These are phyloP conservation scores for Puma concolor DNA, from an alignment of 2,113 vertebrate species.

Conservation along the genomic window DNA sequence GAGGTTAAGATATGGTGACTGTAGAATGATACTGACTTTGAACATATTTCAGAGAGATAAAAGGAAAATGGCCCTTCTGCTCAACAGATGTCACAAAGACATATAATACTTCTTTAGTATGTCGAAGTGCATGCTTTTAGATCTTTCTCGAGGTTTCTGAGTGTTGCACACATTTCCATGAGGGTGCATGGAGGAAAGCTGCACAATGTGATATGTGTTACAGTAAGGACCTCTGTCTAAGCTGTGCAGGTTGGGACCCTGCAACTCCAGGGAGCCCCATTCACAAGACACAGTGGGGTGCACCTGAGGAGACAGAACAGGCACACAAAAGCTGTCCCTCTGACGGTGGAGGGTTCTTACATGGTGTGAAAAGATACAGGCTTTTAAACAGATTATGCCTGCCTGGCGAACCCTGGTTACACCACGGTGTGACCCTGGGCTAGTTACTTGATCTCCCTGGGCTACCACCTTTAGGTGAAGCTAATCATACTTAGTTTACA, in stretches of 20 bases:
- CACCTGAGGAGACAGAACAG: not conserved
- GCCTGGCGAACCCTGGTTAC: fast-evolving
- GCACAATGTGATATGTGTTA: not conserved
- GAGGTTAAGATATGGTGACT: not conserved
- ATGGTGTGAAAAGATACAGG: not conserved
- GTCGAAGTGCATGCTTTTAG: not conserved
- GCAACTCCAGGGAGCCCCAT: not conserved
- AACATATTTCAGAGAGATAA: not conserved
- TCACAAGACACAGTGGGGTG: fast-evolving
- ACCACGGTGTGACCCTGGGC: not conserved
- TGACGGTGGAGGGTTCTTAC: not conserved
- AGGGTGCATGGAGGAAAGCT: not conserved
- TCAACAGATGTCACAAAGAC: not conserved
- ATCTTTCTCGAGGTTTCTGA: not conserved
- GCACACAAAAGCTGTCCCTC: not conserved
- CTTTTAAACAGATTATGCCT: not conserved
- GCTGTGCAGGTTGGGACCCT: not conserved
- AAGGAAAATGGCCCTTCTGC: not conserved
- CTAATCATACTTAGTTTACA: not conserved
- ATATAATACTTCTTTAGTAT: not conserved
- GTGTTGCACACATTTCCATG: not conserved
- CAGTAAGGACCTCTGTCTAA: not conserved
- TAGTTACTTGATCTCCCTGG: no score
- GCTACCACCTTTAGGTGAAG: not conserved
- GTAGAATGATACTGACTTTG: not conserved